Evolutionary conservation across 2,113 vertebrate genomes (phyloP).

Genomic region (Pluvialis apricaria): DNA sequence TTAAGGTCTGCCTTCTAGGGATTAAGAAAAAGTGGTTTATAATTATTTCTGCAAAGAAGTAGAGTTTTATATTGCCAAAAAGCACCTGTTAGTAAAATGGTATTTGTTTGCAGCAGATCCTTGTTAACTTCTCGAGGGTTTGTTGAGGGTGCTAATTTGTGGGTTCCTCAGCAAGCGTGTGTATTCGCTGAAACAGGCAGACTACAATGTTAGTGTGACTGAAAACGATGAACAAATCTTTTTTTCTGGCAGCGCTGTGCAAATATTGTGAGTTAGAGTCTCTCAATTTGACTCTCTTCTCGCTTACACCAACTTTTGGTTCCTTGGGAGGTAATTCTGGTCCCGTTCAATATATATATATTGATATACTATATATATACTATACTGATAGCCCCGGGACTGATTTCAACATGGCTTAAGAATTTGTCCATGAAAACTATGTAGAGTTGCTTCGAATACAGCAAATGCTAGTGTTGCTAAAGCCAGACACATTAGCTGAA

Average conservation of each 20-base stretch:
- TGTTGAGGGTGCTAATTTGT: background rate
- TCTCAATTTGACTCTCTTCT: background rate
- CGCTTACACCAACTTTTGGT: background rate
- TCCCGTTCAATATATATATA: background rate
- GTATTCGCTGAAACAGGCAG: background rate
- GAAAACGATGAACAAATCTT: background rate
- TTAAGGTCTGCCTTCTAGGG: slow-evolving; percentile 17
- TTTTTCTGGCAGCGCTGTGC: background rate
- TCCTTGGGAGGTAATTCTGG: background rate
- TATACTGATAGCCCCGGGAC: background rate
- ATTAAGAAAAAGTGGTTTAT: background rate
- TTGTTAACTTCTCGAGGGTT: background rate
- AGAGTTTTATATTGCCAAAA: background rate
- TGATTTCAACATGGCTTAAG: background rate
- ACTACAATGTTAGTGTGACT: background rate
- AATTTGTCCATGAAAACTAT: background rate
- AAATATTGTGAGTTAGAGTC: background rate
- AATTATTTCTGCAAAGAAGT: background rate
- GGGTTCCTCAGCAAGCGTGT: background rate
- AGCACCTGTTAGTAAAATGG: background rate
- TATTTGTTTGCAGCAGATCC: background rate
- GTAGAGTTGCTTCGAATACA: background rate
- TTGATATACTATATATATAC: no score
- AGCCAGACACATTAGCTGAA: background rate
- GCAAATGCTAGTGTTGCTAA: background rate